Percentiles rank a stretch among this genome's conserved stretches.
phyloP scores from a whole-genome alignment of 2,797 vertebrate species.

The Knipowitschia caucasica region DNA sequence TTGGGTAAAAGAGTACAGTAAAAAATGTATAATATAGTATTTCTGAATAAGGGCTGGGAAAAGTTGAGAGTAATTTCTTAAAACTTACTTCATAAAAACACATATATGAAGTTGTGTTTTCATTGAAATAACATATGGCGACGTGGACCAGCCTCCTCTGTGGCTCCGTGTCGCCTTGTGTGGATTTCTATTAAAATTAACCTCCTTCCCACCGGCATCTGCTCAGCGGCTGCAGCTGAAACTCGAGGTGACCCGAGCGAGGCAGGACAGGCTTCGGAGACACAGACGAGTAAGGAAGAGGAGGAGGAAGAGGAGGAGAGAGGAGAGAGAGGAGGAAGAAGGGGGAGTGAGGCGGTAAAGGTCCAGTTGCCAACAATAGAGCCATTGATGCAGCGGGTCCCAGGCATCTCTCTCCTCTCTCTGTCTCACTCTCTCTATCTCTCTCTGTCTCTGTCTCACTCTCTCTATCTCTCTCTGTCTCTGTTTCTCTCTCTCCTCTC shows the following conservation, averaged over 20 bases:
- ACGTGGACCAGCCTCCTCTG: neutral
- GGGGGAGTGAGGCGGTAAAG: conserved; percentile 31
- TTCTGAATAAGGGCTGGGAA: no score
- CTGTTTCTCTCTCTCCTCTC: conserved; percentile 8
- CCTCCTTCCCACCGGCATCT: conserved; percentile 40
- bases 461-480: neutral
- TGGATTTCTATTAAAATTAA: conserved; percentile 4
- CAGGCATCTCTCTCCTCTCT: conserved; percentile 19
- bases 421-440: conserved; percentile 5
- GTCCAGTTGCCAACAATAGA: conserved; percentile 49
- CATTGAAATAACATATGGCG: no score
- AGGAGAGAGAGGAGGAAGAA: neutral
- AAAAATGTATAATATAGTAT: no score
- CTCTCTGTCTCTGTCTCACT: conserved; percentile 9
- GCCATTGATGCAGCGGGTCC: conserved; percentile 42
- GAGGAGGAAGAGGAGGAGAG: conserved; percentile 26
- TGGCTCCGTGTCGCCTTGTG: neutral
- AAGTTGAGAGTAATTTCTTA: no score
- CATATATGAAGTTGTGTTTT: no score
- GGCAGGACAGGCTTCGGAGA: conserved; percentile 25
- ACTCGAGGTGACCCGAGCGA: conserved; percentile 32
- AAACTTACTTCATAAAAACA: no score
- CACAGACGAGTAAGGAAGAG: conserved; percentile 27
- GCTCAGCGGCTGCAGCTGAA: conserved; percentile 35
- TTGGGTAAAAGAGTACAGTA: no score